Percentiles rank a stretch among this genome's conserved stretches.
phyloP scores from a whole-genome alignment of 2,113 vertebrate species.

The Pica pica region DNA sequence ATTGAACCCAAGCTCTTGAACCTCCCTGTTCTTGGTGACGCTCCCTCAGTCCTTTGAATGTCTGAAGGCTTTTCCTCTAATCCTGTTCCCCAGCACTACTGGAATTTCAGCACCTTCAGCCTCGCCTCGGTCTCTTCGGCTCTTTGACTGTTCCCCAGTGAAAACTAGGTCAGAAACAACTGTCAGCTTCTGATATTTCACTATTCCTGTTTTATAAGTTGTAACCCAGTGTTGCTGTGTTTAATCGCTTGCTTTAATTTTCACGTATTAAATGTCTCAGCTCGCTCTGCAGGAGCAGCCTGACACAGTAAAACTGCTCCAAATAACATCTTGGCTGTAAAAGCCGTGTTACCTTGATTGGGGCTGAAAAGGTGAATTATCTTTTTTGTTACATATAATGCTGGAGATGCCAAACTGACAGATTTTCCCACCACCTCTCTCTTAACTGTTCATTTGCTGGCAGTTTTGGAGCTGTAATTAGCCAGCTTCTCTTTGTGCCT shows the following conservation, averaged over 20 bases:
- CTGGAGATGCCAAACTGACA: neutral
- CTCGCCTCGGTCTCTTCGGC: neutral
- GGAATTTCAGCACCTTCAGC: constrained; percentile 63
- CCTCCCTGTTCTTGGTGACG: neutral
- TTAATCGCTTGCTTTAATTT: neutral
- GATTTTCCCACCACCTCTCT: neutral
- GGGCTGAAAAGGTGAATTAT: neutral
- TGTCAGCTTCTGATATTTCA: constrained; percentile 39
- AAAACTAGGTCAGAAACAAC: constrained; percentile 57
- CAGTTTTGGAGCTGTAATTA: neutral
- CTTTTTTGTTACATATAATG: neutral
- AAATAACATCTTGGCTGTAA: neutral
- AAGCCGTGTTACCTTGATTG: neutral
- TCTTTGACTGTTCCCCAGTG: constrained; percentile 49
- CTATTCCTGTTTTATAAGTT: neutral
- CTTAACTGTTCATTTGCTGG: neutral
- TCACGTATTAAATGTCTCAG: neutral
- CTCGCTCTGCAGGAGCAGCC: neutral
- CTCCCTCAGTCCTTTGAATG: neutral
- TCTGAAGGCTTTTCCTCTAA: neutral
- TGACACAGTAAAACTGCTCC: neutral
- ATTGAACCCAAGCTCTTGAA: neutral
- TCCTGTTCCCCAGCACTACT: constrained; percentile 29
- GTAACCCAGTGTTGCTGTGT: neutral
- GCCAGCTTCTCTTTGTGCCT: neutral